These are phyloP conservation scores for Rhopalosiphum padi DNA, from an alignment of 1,140 invertebrate genomes.

Conservation along the genomic window DNA sequence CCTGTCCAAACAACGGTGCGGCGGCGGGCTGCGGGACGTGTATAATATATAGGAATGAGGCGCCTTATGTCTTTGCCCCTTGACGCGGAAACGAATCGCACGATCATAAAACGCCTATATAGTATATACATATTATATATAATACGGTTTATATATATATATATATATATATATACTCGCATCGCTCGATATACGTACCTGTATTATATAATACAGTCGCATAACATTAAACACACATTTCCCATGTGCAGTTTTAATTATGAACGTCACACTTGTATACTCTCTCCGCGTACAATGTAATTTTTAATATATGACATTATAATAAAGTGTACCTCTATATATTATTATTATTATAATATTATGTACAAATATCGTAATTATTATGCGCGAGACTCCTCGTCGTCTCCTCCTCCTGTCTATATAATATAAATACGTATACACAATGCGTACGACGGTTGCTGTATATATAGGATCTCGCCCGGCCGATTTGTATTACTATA, in stretches of 20 bases:
- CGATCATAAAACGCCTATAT: neutral
- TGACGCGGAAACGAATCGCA: slow-evolving; percentile 44
- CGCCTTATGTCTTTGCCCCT: slow-evolving; percentile 40
- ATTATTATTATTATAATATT: neutral
- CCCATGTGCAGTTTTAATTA: slow-evolving; percentile 38
- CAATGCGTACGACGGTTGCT: slow-evolving; percentile 25
- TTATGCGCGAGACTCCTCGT: neutral
- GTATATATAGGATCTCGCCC: neutral
- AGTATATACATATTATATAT: too few relatives aligned
- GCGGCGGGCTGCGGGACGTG: neutral
- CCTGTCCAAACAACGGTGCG: slow-evolving; percentile 34
- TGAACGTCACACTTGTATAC: slow-evolving; percentile 36
- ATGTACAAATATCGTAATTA: neutral
- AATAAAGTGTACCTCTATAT: neutral
- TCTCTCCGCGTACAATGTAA: neutral
- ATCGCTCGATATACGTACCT: neutral
- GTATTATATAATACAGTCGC: neutral
- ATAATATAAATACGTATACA: too few relatives aligned
- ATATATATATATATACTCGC: neutral
- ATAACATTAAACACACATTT: slow-evolving; percentile 13
- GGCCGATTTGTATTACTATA: neutral
- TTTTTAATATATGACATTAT: slow-evolving; percentile 19
- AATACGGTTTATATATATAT: too few relatives aligned
- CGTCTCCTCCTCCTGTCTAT: neutral
- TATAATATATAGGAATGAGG: neutral